phyloP scores from a whole-genome alignment of 37 sponge, comb jelly and placozoan species.

The Ephydatia muelleri region DNA sequence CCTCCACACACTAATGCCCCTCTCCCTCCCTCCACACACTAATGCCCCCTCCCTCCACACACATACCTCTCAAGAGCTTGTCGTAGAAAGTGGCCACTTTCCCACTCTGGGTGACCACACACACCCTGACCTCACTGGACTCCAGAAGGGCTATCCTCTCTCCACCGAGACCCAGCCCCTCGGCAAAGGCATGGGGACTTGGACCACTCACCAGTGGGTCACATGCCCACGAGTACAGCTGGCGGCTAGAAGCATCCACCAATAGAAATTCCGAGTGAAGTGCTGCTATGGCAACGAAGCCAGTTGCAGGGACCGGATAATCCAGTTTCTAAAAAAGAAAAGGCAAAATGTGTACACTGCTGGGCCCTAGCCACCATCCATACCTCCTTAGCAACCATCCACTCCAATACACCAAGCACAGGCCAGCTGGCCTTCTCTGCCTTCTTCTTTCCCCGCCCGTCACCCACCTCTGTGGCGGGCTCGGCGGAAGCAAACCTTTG shows the following conservation, averaged over 20 bases:
- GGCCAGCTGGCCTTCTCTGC: conserved; percentile 45
- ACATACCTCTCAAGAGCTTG: conserved; percentile 63
- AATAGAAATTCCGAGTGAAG: conserved; percentile 82
- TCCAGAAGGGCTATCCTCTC: conserved; percentile 56
- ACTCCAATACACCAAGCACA: conserved; percentile 33
- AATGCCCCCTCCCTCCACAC: no score
- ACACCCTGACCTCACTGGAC: conserved; percentile 61
- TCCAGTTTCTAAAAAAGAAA: conserved; percentile 38
- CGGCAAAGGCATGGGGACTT: conserved; percentile 62
- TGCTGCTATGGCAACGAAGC: conserved; percentile 59
- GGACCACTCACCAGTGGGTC: background rate
- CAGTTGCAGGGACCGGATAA: background rate
- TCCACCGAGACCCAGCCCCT: conserved; percentile 37
- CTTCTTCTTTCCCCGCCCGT: background rate
- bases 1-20: no score
- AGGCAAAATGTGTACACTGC: background rate
- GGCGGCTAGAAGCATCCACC: conserved; percentile 34
- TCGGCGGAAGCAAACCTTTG: background rate
- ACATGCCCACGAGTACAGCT: conserved; percentile 73
- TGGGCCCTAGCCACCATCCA: background rate
- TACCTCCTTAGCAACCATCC: conserved; percentile 45
- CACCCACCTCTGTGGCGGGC: conserved; percentile 2
- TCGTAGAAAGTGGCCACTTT: conserved; percentile 85
- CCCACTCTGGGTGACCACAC: conserved; percentile 65
- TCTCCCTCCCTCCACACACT: no score